Evolutionary conservation across 2,113 vertebrate species (phyloP), one percentile per base, ranked within the genome.

Genomic region (Tinamus guttatus): DNA sequence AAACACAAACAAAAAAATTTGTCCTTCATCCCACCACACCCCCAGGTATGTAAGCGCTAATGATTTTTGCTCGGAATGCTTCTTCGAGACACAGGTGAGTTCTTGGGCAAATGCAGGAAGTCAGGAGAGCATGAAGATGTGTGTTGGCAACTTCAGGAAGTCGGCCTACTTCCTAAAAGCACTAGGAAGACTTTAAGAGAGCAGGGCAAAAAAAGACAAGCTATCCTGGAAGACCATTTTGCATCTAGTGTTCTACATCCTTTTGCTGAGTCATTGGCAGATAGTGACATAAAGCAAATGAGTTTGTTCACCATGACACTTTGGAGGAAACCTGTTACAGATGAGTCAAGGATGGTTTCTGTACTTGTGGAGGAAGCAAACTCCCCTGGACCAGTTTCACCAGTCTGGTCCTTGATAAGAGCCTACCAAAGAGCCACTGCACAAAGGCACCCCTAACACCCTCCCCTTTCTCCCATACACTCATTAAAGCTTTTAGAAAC

Each of bases 301-400:
- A 83, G 95, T 95, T 86, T 90, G 69, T 58, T 93, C 6, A 0
- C 78, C 43, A 56, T 96, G 93, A 95, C 93, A 95, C 96, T 97
- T 94, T 73, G 78, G 93, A 94, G 92, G 84, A 93, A 93, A 93
- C 69, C 86, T 90, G 91, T 86, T 81, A 28, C 36, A 84, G 84
- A 96, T 96, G 94, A 97, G 77, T 97, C 96, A 96, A 84, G 83
- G 94, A 89, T 84, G 92, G 81, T 76, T 90, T 89, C 21, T 68
- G 89, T 52, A 77, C 70, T 89, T 92, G 91, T 89, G 89, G 94
- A 81, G 93, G 94, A 85, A 91, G 89, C 32, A 93, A 62, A 18
- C 86, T 95, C 94, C 96, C 94, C 92, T 94, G 85, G 89, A 75
- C 75, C 85, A 85, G 75, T 82, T 85, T 75, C 40, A 5, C 28